Evolutionary conservation across 2,113 vertebrate species (phyloP), one percentile per base, ranked within the genome.

Genomic region (Phoenicopterus ruber): DNA sequence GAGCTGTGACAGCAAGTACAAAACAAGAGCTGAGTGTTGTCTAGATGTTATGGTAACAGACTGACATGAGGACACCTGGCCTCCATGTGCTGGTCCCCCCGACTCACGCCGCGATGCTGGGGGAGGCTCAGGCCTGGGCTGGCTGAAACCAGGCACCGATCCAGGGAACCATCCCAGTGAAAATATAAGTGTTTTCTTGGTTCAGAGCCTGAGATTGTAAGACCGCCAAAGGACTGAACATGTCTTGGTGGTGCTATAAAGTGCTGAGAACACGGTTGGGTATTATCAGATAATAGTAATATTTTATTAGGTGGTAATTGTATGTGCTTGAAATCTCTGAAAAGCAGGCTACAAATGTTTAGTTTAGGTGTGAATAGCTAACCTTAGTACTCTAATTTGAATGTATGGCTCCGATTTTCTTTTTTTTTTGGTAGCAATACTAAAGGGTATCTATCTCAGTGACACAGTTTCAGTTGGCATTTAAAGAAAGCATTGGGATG

Each of bases 401-500:
- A 70, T 1, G 3, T 31, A 47, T 17, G 31, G 32, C 9, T 83
- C 20, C 54, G 25, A 40, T 73, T 72, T 19, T 5, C 29, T 34
- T 40, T 8, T 15, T 47, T 50, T 24, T 49, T 69, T 40, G 7
- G 9, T 58, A 67, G 3, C 20, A 55, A 4, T 49, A 36, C 7
- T 59, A 24, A 73, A 74, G 5, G 4, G 1, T 58, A 5, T 10
- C 44, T 83, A 5, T 62, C 32, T 54, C 15, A 55, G 32, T 65
- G 29, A 31, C 34, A 31, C 3, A 8, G 15, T 5, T 44, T 86
- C 34, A 73, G 1, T 0, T 49, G 28, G 1, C 32, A 40, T 38
- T 83, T 73, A n/a, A 7, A 46, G 44, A 52, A 69, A 18, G 19
- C 12, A 9, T 4, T 49, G 40, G 10, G 52, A 25, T 50, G 17